Percentiles rank a stretch among this genome's conserved stretches.
Evolutionary conservation across 2,113 vertebrate species (phyloP).

Genomic region (Elachura formosa): DNA sequence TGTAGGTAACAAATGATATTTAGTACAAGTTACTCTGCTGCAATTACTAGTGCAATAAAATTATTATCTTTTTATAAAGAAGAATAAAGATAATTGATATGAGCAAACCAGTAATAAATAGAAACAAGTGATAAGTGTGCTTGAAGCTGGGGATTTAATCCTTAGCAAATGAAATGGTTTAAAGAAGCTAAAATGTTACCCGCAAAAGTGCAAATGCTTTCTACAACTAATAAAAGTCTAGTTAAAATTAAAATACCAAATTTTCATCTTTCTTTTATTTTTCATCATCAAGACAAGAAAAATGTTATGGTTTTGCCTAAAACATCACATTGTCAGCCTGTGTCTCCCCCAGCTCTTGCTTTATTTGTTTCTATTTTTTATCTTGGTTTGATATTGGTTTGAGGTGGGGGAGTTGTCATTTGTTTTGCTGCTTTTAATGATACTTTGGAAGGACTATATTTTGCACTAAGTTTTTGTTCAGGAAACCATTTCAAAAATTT

Average conservation of each 20-base stretch:
- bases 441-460: background rate
- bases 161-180: background rate
- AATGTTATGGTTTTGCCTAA: background rate
- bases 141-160: background rate
- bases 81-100: background rate
- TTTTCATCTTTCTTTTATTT: background rate
- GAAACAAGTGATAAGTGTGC: background rate
- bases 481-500: background rate
- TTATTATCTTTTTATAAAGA: background rate
- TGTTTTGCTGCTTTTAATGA: background rate
- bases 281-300: background rate
- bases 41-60: background rate
- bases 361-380: background rate
- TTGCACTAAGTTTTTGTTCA: background rate
- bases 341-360: accelerated
- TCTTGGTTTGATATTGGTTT: too few relatives aligned
- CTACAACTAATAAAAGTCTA: background rate
- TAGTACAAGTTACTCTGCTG: background rate
- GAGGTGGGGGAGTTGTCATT: accelerated
- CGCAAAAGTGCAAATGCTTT: background rate
- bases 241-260: background rate
- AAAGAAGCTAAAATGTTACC: background rate
- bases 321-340: background rate
- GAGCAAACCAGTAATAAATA: background rate
- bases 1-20: background rate